These are phyloP conservation scores for Leptobrachium leishanense DNA, from an alignment of 2,113 vertebrate species.

Conservation along the genomic window DNA sequence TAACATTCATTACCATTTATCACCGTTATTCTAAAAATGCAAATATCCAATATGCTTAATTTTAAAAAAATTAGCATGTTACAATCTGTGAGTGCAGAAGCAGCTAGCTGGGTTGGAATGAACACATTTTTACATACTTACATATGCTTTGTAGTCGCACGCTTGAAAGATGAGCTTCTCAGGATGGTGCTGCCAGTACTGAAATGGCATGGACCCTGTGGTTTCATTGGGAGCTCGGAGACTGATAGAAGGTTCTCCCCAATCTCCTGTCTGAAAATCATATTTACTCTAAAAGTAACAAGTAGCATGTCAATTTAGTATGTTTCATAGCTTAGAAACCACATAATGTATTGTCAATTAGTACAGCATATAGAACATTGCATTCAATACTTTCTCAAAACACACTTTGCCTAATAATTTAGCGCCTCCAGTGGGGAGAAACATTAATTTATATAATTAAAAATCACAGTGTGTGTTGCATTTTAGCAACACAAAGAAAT, in stretches of 20 bases:
- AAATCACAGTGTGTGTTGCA: too few relatives aligned
- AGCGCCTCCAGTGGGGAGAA: too few relatives aligned
- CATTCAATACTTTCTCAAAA: background rate
- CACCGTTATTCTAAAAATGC: too few relatives aligned
- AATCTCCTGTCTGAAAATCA: constrained; percentile 93
- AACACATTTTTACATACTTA: constrained; percentile 70
- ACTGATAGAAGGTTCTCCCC: constrained; percentile 96
- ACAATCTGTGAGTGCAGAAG: too few relatives aligned
- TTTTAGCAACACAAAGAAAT: too few relatives aligned
- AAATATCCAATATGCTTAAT: too few relatives aligned
- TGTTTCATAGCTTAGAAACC: background rate
- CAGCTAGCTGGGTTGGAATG: background rate
- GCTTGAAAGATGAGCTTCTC: constrained; percentile 99
- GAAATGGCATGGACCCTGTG: constrained; percentile 94
- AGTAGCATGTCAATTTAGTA: constrained; percentile 39
- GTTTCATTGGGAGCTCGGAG: constrained; percentile 95
- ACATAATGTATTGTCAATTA: background rate
- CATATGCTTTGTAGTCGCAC: constrained; percentile 98
- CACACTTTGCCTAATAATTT: background rate
- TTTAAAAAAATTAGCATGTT: too few relatives aligned
- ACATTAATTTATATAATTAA: too few relatives aligned
- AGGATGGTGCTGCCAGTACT: constrained; percentile 98
- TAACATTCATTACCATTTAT: too few relatives aligned
- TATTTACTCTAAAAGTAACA: constrained; percentile 63
- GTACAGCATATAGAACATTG: background rate